Base-by-base conservation (phyloP, 2,113 vertebrate genomes). In the Cervus canadensis region DNA sequence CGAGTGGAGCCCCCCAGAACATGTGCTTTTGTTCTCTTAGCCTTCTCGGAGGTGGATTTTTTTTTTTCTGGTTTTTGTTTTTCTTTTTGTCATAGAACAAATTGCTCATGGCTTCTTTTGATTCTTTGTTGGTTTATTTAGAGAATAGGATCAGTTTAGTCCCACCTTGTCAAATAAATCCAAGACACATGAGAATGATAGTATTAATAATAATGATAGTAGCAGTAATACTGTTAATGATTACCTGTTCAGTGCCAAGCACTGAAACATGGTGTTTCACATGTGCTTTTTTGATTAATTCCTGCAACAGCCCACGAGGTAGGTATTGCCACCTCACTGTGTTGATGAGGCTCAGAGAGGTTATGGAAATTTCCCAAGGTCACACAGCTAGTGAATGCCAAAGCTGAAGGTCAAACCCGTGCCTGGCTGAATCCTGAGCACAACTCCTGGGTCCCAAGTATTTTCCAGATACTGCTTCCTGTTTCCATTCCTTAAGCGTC, bases 71-170 rank as follows among this genome's bases (percentile, higher is more conserved):
- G 8, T 40, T 86, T 91, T 82, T 89, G 13, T 84, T 87, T 78
- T 56, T 43, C 74, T 19, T 36, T 83, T 94, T 94, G 78, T 90
- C 81, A 93, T 14, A 93, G 67, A 94, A 91, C 43, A 87, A 85
- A 96, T 95, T 96, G 82, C 21, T 91, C 83, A 94, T 94, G 78
- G 50, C 50, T 92, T 94, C 78, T 64, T 88, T 95, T 97, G 92
- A 50, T 52, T 50, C 36, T 91, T 88, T 52, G 21, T 71, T 90
- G 89, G 30, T 94, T 97, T 96, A 84, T 85, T 97, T 96, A 81
- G 87, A 89, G 95, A 97, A 90, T 43, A 79, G 19, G 23, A 67
- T 45, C 43, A 40, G 48, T 85, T 95, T 94, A 85, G 79, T 84
- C 25, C 45, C 4, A 79, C 30, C 13, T 60, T 95, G 50, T 88